Conservation (phyloP, 2,888 invertebrate species). For the Drosophila antonietae region DNA sequence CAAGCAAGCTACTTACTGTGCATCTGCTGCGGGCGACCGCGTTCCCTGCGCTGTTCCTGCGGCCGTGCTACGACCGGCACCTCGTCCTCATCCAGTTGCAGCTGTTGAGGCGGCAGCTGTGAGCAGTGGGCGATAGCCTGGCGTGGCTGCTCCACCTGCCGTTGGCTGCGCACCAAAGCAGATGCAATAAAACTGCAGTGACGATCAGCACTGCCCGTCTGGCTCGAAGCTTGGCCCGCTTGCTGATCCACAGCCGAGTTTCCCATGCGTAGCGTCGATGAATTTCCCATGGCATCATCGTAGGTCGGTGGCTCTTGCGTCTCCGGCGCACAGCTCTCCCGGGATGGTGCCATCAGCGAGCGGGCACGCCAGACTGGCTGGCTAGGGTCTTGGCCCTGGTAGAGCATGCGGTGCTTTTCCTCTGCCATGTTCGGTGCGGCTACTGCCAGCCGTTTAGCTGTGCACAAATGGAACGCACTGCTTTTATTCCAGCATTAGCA, state of each 20-base stretch:
- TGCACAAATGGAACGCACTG: neutral
- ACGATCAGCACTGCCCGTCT: constrained; percentile 1
- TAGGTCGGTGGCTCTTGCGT: constrained; percentile 46
- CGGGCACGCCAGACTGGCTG: constrained; percentile 12
- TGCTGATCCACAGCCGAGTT: no score
- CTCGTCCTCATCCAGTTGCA: neutral
- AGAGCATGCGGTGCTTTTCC: constrained; percentile 59
- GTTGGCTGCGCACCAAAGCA: constrained; percentile 14
- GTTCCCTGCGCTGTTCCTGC: neutral
- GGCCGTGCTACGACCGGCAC: neutral
- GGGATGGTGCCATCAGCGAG: neutral
- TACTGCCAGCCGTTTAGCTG: constrained; percentile 23
- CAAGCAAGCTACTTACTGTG: constrained; percentile 37
- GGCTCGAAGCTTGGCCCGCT: no score
- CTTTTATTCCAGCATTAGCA: constrained; percentile 23
- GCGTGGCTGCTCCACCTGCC: constrained; percentile 2
- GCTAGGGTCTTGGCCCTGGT: constrained; percentile 55
- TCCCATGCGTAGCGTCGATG: neutral
- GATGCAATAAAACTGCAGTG: constrained; percentile 13
- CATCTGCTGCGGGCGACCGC: constrained; percentile 22
- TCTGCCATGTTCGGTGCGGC: constrained; percentile 45
- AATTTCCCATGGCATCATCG: constrained; percentile 40
- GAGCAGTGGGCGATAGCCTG: neutral
- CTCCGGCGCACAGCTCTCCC: neutral
- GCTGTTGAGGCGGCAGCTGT: neutral